Evolutionary conservation across 2,113 vertebrate species (phyloP).

Genomic region (Procavia capensis): DNA sequence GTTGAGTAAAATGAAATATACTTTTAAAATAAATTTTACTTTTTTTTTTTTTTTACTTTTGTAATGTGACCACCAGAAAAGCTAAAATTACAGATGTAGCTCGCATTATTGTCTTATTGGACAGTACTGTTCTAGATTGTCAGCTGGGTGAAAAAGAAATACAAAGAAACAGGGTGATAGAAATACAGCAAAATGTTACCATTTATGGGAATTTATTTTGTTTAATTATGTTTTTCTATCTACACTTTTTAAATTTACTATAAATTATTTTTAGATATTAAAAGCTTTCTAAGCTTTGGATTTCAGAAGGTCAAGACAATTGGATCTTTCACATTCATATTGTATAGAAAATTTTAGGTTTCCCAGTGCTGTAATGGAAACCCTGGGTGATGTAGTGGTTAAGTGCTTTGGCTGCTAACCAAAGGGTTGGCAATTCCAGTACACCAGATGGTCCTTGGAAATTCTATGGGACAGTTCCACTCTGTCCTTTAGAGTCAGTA

Average conservation of each 20-base stretch:
- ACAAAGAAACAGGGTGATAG: not conserved
- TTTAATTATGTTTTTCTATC: not conserved
- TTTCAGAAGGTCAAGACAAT: slow-evolving; percentile 43
- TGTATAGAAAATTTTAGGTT: slow-evolving; percentile 1
- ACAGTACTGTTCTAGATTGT: not conserved
- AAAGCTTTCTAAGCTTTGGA: slow-evolving; percentile 25
- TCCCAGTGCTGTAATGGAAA: too few relatives aligned
- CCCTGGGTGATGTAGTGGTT: too few relatives aligned
- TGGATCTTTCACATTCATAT: slow-evolving; percentile 33
- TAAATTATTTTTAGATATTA: slow-evolving; percentile 42
- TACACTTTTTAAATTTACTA: slow-evolving; percentile 32
- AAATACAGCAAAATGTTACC: not conserved
- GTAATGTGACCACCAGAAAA: not conserved
- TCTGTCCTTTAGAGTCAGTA: too few relatives aligned
- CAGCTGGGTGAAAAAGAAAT: not conserved
- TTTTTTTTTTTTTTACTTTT: slow-evolving; percentile 3
- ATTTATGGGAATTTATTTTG: slow-evolving; percentile 10
- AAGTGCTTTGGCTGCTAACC: too few relatives aligned
- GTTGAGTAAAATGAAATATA: not conserved
- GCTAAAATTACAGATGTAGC: not conserved
- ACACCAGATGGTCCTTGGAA: too few relatives aligned
- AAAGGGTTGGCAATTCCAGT: too few relatives aligned
- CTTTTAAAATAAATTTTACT: slow-evolving; percentile 8
- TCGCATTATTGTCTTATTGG: not conserved
- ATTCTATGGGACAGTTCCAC: too few relatives aligned